Conservation (phyloP, 1,140 invertebrate species). For the Lineus longissimus region DNA sequence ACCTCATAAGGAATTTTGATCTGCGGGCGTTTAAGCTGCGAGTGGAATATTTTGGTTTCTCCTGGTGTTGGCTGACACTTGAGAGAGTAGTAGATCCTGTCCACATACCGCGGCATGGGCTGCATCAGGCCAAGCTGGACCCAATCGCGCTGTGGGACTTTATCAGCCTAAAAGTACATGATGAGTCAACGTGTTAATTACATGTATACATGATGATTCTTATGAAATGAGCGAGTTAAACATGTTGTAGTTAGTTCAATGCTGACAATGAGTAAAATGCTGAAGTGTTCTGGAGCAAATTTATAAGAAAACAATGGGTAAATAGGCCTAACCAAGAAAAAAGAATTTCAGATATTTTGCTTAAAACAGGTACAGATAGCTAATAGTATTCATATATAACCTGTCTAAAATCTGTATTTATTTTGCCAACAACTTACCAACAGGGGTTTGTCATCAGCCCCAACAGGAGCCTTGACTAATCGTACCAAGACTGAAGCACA, state of each 20-base stretch:
- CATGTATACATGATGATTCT: too few relatives aligned
- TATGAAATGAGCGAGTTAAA: too few relatives aligned
- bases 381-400: too few relatives aligned
- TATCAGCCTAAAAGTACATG: conserved; percentile 12
- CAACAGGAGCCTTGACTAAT: conserved; percentile 38
- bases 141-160: conserved; percentile 47
- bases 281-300: too few relatives aligned
- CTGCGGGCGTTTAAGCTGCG: conserved; percentile 34
- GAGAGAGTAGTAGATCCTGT: conserved; percentile 44
- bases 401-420: too few relatives aligned
- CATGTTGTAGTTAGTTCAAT: too few relatives aligned
- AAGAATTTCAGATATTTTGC: too few relatives aligned
- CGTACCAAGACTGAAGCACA: conserved; percentile 46
- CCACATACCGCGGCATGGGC: conserved; percentile 43
- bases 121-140: conserved; percentile 39
- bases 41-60: conserved; percentile 41
- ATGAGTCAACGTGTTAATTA: too few relatives aligned
- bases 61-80: conserved; percentile 43
- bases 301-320: too few relatives aligned
- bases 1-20: conserved; percentile 38
- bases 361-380: too few relatives aligned
- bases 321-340: too few relatives aligned
- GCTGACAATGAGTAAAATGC: too few relatives aligned
- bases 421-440: conserved; percentile 28
- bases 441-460: conserved; percentile 38